Conservation (phyloP, 2,888 invertebrate species). For the Incurvaria masculella region DNA sequence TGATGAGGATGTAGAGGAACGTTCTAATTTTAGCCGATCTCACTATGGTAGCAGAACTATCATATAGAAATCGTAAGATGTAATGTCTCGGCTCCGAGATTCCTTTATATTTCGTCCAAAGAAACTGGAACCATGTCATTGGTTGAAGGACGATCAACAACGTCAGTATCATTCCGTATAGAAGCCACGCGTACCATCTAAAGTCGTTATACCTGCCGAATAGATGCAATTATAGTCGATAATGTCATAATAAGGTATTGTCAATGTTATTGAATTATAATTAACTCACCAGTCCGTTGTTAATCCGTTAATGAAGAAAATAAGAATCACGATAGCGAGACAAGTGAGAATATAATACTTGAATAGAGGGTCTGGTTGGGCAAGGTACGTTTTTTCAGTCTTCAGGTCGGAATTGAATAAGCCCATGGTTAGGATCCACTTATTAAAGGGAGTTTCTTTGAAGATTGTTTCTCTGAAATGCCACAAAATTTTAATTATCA, state of each 20-base stretch:
- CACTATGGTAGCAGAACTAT: slow-evolving; percentile 59
- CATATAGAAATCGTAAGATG: slow-evolving; percentile 56
- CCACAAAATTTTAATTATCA: slow-evolving; percentile 2
- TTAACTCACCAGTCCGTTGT: slow-evolving; percentile 39
- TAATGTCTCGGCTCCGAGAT: slow-evolving; percentile 54
- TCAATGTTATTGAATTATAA: not conserved
- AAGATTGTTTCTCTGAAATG: slow-evolving; percentile 65
- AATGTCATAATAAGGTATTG: no score
- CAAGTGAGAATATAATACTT: slow-evolving; percentile 66
- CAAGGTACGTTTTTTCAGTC: slow-evolving; percentile 70
- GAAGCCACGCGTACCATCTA: slow-evolving; percentile 31
- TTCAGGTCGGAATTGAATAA: slow-evolving; percentile 54
- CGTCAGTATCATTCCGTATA: slow-evolving; percentile 26
- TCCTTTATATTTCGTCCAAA: slow-evolving; percentile 57
- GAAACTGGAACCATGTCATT: slow-evolving; percentile 72
- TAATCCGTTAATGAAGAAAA: slow-evolving; percentile 35
- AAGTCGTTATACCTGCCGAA: slow-evolving; percentile 22
- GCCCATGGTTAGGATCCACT: slow-evolving; percentile 55
- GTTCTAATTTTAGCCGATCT: slow-evolving; percentile 61
- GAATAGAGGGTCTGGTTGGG: slow-evolving; percentile 78
- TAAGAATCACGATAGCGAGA: slow-evolving; percentile 32
- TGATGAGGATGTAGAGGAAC: slow-evolving; percentile 64
- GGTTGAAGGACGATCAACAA: slow-evolving; percentile 57
- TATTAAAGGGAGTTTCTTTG: slow-evolving; percentile 55
- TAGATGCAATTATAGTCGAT: not conserved